Base-by-base conservation (phyloP, 2,888 invertebrate species). In the Resseliella maxima region DNA sequence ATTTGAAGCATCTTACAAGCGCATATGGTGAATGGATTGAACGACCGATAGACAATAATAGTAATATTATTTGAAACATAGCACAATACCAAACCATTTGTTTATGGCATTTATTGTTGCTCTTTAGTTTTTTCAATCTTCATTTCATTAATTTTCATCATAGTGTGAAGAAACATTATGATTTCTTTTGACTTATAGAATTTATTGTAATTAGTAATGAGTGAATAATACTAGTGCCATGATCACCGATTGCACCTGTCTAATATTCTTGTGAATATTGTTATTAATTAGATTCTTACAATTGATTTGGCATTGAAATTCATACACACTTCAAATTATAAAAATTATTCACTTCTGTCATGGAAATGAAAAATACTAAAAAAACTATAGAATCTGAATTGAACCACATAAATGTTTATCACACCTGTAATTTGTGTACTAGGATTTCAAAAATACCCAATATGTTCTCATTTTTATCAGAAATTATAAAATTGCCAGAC, bases 281-380 rank as follows among this genome's bases (percentile, higher is more conserved):
- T 72, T 31, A 31, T 27, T 72, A 59, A 24, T 24, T 72, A 31
- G 72, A 31, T 31, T 72, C 72, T 72, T 35, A 72, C 72, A 72
- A 72, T 72, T 72, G n/a, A 3, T 72, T 72, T 72, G 72, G 72
- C 72, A 72, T 31, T 72, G 72, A 72, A 72, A 72, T 72, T 18
- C 31, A 72, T 72, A 72, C 31, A 72, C 72, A 72, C 31, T 72
- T 72, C 72, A 31, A 31, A 31, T 72, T 27, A 72, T 31, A 31
- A 31, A 72, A 72, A 72, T 72, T n/a, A 24, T 59, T 72, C 18
- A 31, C 18, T 8, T 31, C 31, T 31, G 5, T 31, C 72, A 72
- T 35, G 72, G 31, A 72, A 72, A 72, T 72, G 72, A 72, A 72
- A 24, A 59, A n/a, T 59, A 24, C 24, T 31, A 31, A 31, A n/a